Percentiles rank a stretch among this genome's conserved stretches.
These are phyloP conservation scores for Phenganax subtilis DNA, from an alignment of 92 coral and sea anemone genomes.

Conservation along the genomic window DNA sequence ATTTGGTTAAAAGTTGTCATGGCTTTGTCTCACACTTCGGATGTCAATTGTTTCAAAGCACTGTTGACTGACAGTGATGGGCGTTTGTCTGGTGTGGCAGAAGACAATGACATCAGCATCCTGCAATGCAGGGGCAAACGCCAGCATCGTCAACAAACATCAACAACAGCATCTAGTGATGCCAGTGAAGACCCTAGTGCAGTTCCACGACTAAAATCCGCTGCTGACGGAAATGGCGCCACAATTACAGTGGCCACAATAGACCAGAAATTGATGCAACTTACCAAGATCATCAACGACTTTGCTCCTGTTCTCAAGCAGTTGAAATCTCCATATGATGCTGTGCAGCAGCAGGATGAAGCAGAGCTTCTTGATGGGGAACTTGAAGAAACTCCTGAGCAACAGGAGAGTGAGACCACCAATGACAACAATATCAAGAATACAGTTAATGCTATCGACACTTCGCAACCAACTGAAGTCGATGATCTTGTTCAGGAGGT, in stretches of 20 bases:
- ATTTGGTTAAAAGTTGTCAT: neutral
- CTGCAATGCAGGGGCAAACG: neutral
- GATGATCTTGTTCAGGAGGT: too few relatives aligned
- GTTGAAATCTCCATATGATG: neutral
- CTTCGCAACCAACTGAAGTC: too few relatives aligned
- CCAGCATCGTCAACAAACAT: too few relatives aligned
- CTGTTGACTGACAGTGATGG: neutral
- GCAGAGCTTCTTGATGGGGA: too few relatives aligned
- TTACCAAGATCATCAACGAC: neutral
- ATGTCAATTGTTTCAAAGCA: neutral
- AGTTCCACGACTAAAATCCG: neutral
- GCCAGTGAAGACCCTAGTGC: neutral
- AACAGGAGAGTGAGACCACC: too few relatives aligned
- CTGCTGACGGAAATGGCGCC: neutral
- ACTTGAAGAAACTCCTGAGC: too few relatives aligned
- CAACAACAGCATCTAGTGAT: neutral
- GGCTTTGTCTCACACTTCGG: neutral
- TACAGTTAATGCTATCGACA: too few relatives aligned
- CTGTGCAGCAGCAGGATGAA: conserved; percentile 19
- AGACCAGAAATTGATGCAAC: neutral
- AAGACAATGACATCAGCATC: too few relatives aligned
- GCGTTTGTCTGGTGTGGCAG: too few relatives aligned
- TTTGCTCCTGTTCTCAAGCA: neutral
- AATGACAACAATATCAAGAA: too few relatives aligned
- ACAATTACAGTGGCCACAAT: neutral